phyloP scores from a whole-genome alignment of 2,797 vertebrate genomes.

The Varecia variegata region DNA sequence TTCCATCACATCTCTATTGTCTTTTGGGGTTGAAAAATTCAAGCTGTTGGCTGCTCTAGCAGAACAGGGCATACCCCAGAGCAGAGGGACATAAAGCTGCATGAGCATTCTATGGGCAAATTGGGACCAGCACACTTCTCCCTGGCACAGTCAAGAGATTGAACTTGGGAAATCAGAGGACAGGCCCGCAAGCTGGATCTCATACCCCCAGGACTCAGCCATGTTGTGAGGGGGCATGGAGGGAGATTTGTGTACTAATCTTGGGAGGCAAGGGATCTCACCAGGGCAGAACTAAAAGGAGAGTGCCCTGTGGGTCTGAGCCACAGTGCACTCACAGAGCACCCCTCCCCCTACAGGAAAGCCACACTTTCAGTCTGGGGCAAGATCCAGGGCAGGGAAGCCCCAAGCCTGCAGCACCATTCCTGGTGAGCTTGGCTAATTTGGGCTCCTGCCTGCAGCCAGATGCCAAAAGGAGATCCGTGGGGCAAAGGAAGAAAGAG shows the following conservation, averaged over 20 bases:
- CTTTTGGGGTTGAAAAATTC: background rate
- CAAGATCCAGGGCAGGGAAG: background rate
- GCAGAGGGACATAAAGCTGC: background rate
- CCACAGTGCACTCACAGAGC: background rate
- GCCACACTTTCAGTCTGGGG: background rate
- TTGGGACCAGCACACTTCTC: background rate
- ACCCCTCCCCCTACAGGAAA: background rate
- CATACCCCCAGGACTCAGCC: background rate
- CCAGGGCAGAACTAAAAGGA: background rate
- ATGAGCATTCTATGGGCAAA: background rate
- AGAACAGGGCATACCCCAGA: background rate
- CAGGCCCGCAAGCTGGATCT: background rate
- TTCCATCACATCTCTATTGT: background rate
- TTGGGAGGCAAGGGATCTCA: background rate
- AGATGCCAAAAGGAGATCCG: background rate
- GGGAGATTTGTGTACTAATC: background rate
- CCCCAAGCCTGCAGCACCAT: background rate
- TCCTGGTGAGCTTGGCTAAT: background rate
- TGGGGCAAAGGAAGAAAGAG: background rate
- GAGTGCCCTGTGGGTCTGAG: background rate
- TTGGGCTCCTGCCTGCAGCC: background rate
- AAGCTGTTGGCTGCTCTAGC: background rate
- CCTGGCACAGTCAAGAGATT: background rate
- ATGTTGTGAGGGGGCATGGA: background rate
- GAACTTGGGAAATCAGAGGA: background rate